Evolutionary conservation across 2,113 vertebrate genomes (phyloP).

Genomic region (Danio rerio): DNA sequence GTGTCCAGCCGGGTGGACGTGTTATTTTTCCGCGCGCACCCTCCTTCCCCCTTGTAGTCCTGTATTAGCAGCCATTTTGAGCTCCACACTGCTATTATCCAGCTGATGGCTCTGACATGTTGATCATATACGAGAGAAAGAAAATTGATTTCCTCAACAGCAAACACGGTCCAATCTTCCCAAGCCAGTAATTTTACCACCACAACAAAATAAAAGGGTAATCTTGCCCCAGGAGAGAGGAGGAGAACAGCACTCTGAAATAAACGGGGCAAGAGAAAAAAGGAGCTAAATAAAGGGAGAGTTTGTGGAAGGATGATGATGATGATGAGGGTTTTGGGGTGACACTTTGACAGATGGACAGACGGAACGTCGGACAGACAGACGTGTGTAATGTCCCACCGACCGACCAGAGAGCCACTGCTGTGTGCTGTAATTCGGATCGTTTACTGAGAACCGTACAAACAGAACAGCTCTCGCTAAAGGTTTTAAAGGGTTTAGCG

Average conservation of each 20-base stretch:
- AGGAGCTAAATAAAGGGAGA: slow-evolving; percentile 83
- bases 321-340: slow-evolving; percentile 73
- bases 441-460: slow-evolving; percentile 80
- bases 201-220: slow-evolving; percentile 99
- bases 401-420: slow-evolving; percentile 58
- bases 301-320: slow-evolving; percentile 87
- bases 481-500: slow-evolving; percentile 79
- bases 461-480: slow-evolving; percentile 73
- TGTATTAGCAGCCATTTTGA: slow-evolving; percentile 82
- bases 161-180: slow-evolving; percentile 97
- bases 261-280: slow-evolving; percentile 78
- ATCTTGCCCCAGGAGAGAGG: slow-evolving; percentile 90
- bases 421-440: slow-evolving; percentile 77
- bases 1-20: slow-evolving; percentile 52
- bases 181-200: slow-evolving; percentile 97
- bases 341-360: slow-evolving; percentile 72
- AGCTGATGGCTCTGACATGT: slow-evolving; percentile 87
- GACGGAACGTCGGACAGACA: slow-evolving; percentile 67
- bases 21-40: slow-evolving; percentile 62
- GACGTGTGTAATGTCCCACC: slow-evolving; percentile 42
- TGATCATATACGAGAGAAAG: slow-evolving; percentile 91
- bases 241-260: slow-evolving; percentile 94
- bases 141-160: slow-evolving; percentile 97
- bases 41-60: slow-evolving; percentile 66
- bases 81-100: slow-evolving; percentile 85